phyloP scores from a whole-genome alignment of 92 coral and sea anemone genomes.

The Diadumene lineata region DNA sequence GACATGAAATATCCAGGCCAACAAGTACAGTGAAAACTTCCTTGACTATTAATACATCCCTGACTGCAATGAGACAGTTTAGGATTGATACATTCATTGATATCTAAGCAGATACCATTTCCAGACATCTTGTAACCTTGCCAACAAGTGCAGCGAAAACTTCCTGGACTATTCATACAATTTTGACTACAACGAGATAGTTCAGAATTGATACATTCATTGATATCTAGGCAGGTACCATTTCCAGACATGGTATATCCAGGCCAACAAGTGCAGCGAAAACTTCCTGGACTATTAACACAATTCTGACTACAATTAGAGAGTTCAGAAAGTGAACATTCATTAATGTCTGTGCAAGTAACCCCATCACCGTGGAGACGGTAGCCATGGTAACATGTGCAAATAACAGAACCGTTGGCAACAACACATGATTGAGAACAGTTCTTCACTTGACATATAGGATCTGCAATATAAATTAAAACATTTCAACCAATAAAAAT shows the following conservation, averaged over 20 bases:
- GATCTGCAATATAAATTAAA: background rate
- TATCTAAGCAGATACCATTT: background rate
- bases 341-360: conserved; percentile 14
- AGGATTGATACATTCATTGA: background rate
- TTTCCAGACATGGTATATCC: conserved; percentile 1
- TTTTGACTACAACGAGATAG: background rate
- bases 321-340: background rate
- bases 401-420: background rate
- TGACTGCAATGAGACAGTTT: conserved; percentile 1
- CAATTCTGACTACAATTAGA: conserved; percentile 8
- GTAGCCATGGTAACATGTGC: conserved; percentile 10
- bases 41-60: background rate
- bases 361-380: background rate
- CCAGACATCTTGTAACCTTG: background rate
- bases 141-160: conserved; percentile 12
- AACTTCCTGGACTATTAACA: conserved; percentile 5
- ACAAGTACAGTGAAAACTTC: conserved; percentile 18
- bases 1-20: background rate
- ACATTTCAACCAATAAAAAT: no score
- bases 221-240: conserved; percentile 2
- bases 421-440: conserved; percentile 6
- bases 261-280: conserved; percentile 1
- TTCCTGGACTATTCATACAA: conserved; percentile 3
- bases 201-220: background rate
- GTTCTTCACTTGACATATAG: background rate